Conservation (phyloP, 2,888 invertebrate genomes). For the Tortricodes alternella region DNA sequence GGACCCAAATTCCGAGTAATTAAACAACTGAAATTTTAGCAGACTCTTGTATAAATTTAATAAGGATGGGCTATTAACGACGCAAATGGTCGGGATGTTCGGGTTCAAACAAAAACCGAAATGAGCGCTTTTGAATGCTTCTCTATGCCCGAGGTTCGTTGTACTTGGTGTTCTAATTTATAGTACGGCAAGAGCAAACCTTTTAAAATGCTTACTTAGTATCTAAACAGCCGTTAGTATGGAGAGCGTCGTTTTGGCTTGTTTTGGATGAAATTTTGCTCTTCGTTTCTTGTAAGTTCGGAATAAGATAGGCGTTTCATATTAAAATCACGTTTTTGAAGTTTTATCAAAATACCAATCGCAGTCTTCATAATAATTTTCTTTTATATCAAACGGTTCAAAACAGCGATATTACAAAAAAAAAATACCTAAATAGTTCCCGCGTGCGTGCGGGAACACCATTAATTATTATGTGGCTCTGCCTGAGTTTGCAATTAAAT, state of each 20-base stretch:
- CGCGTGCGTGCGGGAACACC: constrained; percentile 17
- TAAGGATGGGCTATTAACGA: constrained; percentile 76
- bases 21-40: constrained; percentile 80
- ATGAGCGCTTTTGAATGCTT: constrained; percentile 54
- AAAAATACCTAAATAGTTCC: background rate
- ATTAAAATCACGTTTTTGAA: background rate
- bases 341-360: too few relatives aligned
- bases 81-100: constrained; percentile 70
- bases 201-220: constrained; percentile 31
- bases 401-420: background rate
- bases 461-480: constrained; percentile 19
- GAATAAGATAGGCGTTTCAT: background rate
- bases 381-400: background rate
- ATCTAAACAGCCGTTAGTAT: constrained; percentile 21
- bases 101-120: constrained; percentile 78
- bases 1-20: constrained; percentile 74
- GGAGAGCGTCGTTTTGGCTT: constrained; percentile 9
- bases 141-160: constrained; percentile 27
- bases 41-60: constrained; percentile 78
- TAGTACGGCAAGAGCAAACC: constrained; percentile 20
- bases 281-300: background rate
- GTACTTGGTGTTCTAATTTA: constrained; percentile 27
- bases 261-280: constrained; percentile 14
- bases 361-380: background rate
- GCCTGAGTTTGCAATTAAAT: constrained; percentile 22